Evolutionary conservation across 2,797 vertebrate genomes (phyloP).

Genomic region (Ateles fusciceps): DNA sequence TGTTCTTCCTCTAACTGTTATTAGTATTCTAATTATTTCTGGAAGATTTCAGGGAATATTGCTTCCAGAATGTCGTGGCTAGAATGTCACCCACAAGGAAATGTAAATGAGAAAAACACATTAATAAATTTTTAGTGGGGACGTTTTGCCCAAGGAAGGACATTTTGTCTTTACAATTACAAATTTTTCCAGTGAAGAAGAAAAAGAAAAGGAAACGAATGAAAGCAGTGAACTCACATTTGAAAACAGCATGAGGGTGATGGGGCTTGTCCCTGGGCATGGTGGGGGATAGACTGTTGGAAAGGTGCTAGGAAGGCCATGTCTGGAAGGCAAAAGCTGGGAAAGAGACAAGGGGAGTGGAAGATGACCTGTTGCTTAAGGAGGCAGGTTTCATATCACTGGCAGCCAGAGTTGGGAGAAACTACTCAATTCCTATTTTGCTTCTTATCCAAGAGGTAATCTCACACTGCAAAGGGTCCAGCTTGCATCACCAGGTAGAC

Average conservation of each 20-base stretch:
- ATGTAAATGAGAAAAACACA: constrained; percentile 40
- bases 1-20: background rate
- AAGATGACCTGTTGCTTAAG: background rate
- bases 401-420: background rate
- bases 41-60: background rate
- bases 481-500: background rate
- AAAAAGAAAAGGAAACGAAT: background rate
- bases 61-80: background rate
- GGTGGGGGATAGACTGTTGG: background rate
- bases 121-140: background rate
- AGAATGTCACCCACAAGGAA: background rate
- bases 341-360: background rate
- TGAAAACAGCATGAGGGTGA: background rate
- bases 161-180: background rate
- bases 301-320: background rate
- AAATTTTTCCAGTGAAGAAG: background rate
- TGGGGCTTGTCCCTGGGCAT: background rate
- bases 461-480: background rate
- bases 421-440: background rate
- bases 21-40: background rate
- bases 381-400: background rate
- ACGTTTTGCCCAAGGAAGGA: background rate
- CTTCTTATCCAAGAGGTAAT: background rate
- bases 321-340: background rate
- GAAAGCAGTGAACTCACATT: background rate